Percentiles rank a stretch among this genome's conserved stretches.
These are phyloP conservation scores for Liodrosophila aerea DNA, from an alignment of 2,888 invertebrate genomes.

Conservation along the genomic window DNA sequence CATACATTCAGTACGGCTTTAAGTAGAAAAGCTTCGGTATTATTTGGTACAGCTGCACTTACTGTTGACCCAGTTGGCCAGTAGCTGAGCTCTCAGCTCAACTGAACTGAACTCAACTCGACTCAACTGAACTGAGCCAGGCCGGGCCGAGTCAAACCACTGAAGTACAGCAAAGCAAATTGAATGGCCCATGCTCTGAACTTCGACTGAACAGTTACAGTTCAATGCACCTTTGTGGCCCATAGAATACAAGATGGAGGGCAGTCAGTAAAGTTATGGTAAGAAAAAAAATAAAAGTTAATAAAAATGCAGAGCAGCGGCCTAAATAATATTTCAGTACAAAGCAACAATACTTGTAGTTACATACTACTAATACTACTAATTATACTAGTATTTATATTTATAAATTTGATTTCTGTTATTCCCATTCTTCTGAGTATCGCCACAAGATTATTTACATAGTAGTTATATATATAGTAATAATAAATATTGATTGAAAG, in stretches of 20 bases:
- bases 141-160: not conserved
- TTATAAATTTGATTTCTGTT: too few relatives aligned
- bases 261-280: constrained; percentile 10
- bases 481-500: too few relatives aligned
- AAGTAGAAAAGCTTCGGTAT: constrained; percentile 36
- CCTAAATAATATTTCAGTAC: too few relatives aligned
- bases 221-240: constrained; percentile 65
- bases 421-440: too few relatives aligned
- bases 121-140: constrained; percentile 30
- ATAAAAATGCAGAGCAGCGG: not conserved
- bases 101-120: constrained; percentile 17
- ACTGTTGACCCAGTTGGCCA: constrained; percentile 69
- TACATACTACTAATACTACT: too few relatives aligned
- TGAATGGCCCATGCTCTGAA: constrained; percentile 63
- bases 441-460: too few relatives aligned
- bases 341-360: too few relatives aligned
- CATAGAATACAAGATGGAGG: constrained; percentile 20
- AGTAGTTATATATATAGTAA: too few relatives aligned
- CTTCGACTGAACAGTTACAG: constrained; percentile 54
- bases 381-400: too few relatives aligned
- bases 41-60: constrained; percentile 58
- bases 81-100: constrained; percentile 30
- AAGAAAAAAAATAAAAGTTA: not conserved
- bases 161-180: constrained; percentile 58
- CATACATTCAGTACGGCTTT: constrained; percentile 41